phyloP scores from a whole-genome alignment of 2,888 invertebrate species.

The Coenonympha arcania region DNA sequence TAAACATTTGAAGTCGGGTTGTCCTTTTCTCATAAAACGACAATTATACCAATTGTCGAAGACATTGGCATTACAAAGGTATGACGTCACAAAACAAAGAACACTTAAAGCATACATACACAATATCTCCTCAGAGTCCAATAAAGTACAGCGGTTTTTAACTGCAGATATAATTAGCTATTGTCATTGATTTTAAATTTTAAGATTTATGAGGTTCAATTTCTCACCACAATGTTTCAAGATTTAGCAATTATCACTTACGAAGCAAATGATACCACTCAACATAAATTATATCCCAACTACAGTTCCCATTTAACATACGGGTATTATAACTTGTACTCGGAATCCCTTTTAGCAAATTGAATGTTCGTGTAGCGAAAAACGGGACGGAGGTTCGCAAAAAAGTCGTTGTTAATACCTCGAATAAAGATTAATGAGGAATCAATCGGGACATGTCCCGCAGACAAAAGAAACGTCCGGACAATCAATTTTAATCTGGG shows the following conservation, averaged over 20 bases:
- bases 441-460: constrained; percentile 66
- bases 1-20: too few relatives aligned
- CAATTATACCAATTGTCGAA: too few relatives aligned
- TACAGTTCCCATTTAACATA: constrained; percentile 4
- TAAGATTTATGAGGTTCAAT: too few relatives aligned
- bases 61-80: too few relatives aligned
- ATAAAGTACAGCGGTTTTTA: too few relatives aligned
- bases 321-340: neutral
- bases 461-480: constrained; percentile 62
- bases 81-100: too few relatives aligned
- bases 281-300: neutral
- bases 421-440: constrained; percentile 72
- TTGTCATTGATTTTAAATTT: too few relatives aligned
- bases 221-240: neutral
- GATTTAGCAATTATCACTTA: neutral
- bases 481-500: constrained; percentile 73
- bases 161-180: too few relatives aligned
- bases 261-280: neutral
- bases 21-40: too few relatives aligned
- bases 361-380: constrained; percentile 11
- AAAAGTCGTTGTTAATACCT: constrained; percentile 53
- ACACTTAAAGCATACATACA: too few relatives aligned
- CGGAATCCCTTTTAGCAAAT: constrained; percentile 7
- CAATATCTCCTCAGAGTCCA: too few relatives aligned
- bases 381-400: constrained; percentile 20